Evolutionary conservation across 64 coral and sea anemone species (phyloP).

Genomic region (Actinia equina): DNA sequence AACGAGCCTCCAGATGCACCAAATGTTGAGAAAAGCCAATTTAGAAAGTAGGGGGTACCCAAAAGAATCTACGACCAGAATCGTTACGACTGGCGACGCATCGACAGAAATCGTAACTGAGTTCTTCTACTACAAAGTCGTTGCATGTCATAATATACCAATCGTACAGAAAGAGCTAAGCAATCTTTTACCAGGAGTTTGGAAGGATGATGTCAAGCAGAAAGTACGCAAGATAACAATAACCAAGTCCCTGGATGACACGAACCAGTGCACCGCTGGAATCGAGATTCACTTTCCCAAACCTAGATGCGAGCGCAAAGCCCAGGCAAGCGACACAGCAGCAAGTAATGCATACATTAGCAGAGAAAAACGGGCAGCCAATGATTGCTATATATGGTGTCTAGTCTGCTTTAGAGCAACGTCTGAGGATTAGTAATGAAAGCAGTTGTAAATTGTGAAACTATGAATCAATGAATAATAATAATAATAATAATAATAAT

Average conservation of each 20-base stretch:
- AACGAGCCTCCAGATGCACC: neutral
- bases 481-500: too few species aligned
- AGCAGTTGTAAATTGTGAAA: neutral
- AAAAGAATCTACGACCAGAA: neutral
- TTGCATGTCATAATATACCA: conserved; percentile 22
- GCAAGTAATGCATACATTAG: neutral
- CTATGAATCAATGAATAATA: neutral
- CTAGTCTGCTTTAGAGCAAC: neutral
- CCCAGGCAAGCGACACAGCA: neutral
- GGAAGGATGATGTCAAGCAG: neutral
- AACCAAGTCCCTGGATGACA: conserved; percentile 3
- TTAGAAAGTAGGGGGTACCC: neutral
- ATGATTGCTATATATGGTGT: neutral
- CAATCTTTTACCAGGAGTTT: conserved; percentile 25
- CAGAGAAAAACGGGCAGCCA: neutral
- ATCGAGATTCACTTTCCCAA: conserved; percentile 57
- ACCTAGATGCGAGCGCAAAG: neutral
- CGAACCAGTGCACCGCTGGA: conserved; percentile 32
- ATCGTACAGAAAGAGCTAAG: conserved; percentile 32
- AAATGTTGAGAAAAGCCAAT: neutral
- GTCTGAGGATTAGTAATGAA: neutral
- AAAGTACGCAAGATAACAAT: conserved; percentile 23
- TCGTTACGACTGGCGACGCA: neutral
- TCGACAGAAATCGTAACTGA: neutral
- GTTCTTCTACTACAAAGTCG: conserved; percentile 9